Base-by-base conservation (phyloP, 2,113 vertebrate species). In the Pelmatolapia mariae region DNA sequence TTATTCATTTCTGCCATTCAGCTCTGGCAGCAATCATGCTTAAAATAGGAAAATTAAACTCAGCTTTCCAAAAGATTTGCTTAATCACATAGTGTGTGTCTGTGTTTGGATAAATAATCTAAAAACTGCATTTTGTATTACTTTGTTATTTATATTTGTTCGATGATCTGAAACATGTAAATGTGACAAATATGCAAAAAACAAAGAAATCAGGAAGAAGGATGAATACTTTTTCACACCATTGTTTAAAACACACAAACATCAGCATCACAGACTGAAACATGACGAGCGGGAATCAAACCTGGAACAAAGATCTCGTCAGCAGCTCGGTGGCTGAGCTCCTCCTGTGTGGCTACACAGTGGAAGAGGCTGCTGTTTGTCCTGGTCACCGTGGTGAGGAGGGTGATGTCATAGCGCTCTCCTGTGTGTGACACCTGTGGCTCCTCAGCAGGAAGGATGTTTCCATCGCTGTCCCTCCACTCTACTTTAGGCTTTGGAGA, bases 361-460 rank as follows among this genome's bases (percentile, higher is more conserved):
- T 0, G 26, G 19, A 73, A 57, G 24, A 0, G 0, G 22, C 0
- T 61, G 9, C 0, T 19, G 29, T 18, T 53, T 3, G 18, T 29
- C 10, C 10, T 53, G 15, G 43, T 81, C 22, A 81, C 47, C 7
- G 10, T 50, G 26, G 45, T 22, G 13, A n/a, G 16, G 15, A 81
- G 31, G 22, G 10, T 45, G 9, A 68, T 5, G 15, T 11, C 5
- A 6, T 16, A 61, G 38, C 3, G 10, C 11, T 4, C 7, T 16
- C 8, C 47, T 15, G 13, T 31, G 11, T 7, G 5, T n/a, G 6
- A 29, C 19, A 53, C n/a, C 2, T 63, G 11, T n/a, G 4, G 10
- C 12, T 53, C 7, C 18, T 31, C 12, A 71, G 22, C 11, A 31
- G 24, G 16, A 36, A 86, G 40, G 18, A 36, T 3, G 6, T 29